These are phyloP conservation scores for Pararge aegeria DNA, from an alignment of 1,140 invertebrate species.

Conservation along the genomic window DNA sequence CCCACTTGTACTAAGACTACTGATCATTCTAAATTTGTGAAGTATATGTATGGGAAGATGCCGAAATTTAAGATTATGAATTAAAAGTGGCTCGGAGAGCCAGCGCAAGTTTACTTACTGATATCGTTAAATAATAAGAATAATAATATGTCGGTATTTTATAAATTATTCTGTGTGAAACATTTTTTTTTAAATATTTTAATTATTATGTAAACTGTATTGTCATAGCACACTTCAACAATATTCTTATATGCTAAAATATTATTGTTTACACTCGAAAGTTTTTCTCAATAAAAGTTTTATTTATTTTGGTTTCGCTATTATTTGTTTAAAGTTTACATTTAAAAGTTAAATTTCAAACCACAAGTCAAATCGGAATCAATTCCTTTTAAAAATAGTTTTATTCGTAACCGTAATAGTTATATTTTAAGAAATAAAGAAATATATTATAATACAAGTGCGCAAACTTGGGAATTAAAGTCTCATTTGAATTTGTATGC, in stretches of 20 bases:
- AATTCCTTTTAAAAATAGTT: background rate
- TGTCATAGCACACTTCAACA: slow-evolving; percentile 5
- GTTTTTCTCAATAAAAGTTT: background rate
- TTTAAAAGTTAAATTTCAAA: background rate
- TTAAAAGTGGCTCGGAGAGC: too few species aligned
- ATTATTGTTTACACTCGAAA: background rate
- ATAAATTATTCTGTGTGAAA: background rate
- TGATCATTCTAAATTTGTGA: too few species aligned
- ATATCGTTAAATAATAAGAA: too few species aligned
- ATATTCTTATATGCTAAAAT: background rate
- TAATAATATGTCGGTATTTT: background rate
- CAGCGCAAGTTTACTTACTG: too few species aligned
- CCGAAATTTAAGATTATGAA: too few species aligned
- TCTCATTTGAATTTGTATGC: too few species aligned
- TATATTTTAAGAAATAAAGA: background rate
- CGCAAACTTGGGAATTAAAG: too few species aligned
- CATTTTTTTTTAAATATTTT: background rate
- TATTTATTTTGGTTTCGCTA: too few species aligned
- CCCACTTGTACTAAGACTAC: too few species aligned
- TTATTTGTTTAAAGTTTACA: background rate
- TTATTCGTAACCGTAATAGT: background rate
- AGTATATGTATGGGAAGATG: too few species aligned
- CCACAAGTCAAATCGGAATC: slow-evolving; percentile 5
- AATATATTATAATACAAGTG: background rate
- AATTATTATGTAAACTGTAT: background rate